Evolutionary conservation across 2,113 vertebrate species (phyloP).

Genomic region (Andinoacara biseriatus): DNA sequence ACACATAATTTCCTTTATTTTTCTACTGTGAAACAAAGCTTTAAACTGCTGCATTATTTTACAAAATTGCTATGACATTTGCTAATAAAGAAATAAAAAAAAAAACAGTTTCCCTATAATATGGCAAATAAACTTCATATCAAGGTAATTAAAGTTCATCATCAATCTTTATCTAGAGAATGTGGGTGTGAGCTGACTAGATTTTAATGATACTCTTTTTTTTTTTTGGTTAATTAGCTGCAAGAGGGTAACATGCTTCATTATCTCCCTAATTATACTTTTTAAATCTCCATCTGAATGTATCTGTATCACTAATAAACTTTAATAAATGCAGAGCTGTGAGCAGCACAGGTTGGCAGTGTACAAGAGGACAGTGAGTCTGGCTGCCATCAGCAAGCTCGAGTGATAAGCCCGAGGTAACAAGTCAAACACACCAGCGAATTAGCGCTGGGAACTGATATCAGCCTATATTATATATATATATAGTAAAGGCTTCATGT

Average conservation of each 20-base stretch:
- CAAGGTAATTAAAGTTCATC: not conserved
- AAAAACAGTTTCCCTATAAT: not conserved
- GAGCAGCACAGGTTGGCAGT: not conserved
- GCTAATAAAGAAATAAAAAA: not conserved
- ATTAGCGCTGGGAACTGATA: not conserved
- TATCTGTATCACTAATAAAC: not conserved
- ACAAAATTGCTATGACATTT: not conserved
- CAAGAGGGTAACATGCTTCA: not conserved
- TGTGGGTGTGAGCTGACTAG: not conserved
- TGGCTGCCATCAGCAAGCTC: not conserved
- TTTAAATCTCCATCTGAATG: not conserved
- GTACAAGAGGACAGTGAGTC: not conserved
- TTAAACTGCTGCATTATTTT: not conserved
- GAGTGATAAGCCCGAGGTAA: not conserved
- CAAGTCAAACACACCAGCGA: slow-evolving; percentile 2
- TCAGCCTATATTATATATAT: too few relatives aligned
- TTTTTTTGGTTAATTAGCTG: not conserved
- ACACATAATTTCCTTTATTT: not conserved
- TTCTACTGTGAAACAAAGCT: not conserved
- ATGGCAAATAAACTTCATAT: not conserved
- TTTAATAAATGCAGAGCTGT: not conserved
- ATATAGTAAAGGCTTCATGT: not conserved
- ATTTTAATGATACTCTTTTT: not conserved
- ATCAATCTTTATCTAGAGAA: not conserved
- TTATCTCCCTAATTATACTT: not conserved